These are phyloP conservation scores for Aleiodes testaceus DNA, from an alignment of 2,888 invertebrate species.

Conservation along the genomic window DNA sequence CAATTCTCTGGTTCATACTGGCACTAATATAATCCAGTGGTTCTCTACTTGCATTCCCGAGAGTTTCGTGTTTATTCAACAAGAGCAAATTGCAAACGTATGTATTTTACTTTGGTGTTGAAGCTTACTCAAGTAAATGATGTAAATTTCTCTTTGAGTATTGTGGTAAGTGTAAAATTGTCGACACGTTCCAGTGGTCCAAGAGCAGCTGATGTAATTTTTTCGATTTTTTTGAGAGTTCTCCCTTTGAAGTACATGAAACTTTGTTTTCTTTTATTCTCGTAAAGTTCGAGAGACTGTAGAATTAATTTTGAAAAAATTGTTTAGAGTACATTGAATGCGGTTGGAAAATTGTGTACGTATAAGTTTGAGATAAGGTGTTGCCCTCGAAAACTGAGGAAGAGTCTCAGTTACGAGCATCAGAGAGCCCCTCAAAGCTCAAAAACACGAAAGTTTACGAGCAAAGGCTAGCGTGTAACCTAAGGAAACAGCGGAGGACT, in stretches of 20 bases:
- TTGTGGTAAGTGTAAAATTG: no score
- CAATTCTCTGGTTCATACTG: neutral
- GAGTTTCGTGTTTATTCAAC: slow-evolving; percentile 21
- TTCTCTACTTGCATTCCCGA: slow-evolving; percentile 27
- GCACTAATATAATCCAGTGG: slow-evolving; percentile 40
- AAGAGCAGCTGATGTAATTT: no score
- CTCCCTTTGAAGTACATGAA: neutral
- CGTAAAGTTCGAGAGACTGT: neutral
- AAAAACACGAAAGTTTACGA: slow-evolving; percentile 33
- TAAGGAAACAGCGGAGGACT: neutral
- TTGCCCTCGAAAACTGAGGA: slow-evolving; percentile 19
- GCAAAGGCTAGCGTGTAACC: slow-evolving; percentile 5
- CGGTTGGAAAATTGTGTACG: slow-evolving; percentile 4
- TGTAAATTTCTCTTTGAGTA: no score
- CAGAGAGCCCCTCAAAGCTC: slow-evolving; percentile 26
- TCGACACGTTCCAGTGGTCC: no score
- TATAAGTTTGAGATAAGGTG: slow-evolving; percentile 28
- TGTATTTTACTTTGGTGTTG: neutral
- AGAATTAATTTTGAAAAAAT: slow-evolving; percentile 8
- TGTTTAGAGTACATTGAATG: neutral
- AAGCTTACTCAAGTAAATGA: neutral
- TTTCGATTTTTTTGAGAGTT: no score
- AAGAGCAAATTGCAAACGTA: no score
- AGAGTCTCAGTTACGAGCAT: slow-evolving; percentile 22
- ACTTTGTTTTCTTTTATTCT: neutral